phyloP scores from a whole-genome alignment of 2,888 invertebrate genomes.

The Cerastis leucographa region DNA sequence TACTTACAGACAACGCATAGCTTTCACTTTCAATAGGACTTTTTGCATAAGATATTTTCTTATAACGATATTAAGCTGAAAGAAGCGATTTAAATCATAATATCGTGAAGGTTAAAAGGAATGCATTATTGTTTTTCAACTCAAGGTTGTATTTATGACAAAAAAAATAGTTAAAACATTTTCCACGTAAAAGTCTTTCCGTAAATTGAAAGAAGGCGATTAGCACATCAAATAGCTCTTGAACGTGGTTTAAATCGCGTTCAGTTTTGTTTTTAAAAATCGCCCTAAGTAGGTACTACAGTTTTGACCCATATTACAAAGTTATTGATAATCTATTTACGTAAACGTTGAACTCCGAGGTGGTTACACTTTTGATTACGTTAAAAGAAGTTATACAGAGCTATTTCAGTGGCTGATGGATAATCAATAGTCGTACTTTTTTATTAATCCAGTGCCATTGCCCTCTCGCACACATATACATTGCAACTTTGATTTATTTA shows the following conservation, averaged over 20 bases:
- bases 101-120: not conserved
- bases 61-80: not conserved
- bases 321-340: not conserved
- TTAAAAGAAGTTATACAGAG: constrained; percentile 43
- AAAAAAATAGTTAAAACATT: not conserved
- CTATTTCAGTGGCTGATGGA: constrained; percentile 56
- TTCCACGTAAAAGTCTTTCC: not conserved
- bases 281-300: not conserved
- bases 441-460: constrained; percentile 69
- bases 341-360: not conserved
- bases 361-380: constrained; percentile 19
- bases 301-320: not conserved
- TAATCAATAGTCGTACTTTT: constrained; percentile 72
- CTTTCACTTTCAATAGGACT: not conserved
- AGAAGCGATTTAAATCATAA: not conserved
- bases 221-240: not conserved
- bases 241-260: not conserved
- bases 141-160: not conserved
- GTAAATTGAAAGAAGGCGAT: constrained; percentile 9
- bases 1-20: not conserved
- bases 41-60: not conserved
- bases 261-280: not conserved
- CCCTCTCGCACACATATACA: constrained; percentile 43
- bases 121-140: not conserved
- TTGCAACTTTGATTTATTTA: constrained; percentile 31